Evolutionary conservation across 2,113 vertebrate genomes (phyloP).

Genomic region (Pterophyllum scalare): DNA sequence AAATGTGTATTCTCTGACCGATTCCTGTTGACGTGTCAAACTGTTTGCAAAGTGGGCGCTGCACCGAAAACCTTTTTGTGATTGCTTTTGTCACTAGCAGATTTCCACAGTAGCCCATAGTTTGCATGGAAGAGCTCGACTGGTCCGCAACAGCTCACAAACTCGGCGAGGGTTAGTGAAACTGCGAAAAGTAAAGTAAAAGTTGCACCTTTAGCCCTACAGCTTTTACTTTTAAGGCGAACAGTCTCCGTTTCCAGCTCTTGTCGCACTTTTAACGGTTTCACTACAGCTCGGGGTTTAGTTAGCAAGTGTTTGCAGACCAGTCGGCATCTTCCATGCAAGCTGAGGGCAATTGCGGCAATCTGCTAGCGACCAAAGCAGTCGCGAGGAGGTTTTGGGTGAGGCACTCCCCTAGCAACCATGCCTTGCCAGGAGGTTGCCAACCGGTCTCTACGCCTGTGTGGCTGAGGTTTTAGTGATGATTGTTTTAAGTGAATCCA

Average conservation of each 20-base stretch:
- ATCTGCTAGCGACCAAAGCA: not conserved
- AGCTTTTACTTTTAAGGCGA: not conserved
- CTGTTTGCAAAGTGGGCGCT: not conserved
- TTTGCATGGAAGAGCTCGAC: not conserved
- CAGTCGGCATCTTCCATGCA: not conserved
- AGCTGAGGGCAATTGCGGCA: not conserved
- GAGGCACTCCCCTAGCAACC: no score
- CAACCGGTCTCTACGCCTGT: not conserved
- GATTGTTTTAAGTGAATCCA: not conserved
- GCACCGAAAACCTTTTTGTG: not conserved
- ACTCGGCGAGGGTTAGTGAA: not conserved
- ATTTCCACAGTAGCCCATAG: not conserved
- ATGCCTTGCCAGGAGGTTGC: no score
- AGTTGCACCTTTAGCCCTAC: no score
- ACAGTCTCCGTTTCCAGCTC: not conserved
- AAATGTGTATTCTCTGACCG: not conserved
- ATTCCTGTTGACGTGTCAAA: not conserved
- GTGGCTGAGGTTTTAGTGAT: not conserved
- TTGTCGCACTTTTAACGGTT: no score
- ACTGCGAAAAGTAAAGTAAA: not conserved
- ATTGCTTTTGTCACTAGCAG: not conserved
- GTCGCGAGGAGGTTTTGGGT: not conserved
- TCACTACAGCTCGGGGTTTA: not conserved
- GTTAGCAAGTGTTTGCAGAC: not conserved
- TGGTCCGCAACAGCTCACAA: not conserved